Percentiles rank a stretch among this genome's conserved stretches.
phyloP scores from a whole-genome alignment of 2,113 vertebrate species.

The Edolisoma coerulescens region DNA sequence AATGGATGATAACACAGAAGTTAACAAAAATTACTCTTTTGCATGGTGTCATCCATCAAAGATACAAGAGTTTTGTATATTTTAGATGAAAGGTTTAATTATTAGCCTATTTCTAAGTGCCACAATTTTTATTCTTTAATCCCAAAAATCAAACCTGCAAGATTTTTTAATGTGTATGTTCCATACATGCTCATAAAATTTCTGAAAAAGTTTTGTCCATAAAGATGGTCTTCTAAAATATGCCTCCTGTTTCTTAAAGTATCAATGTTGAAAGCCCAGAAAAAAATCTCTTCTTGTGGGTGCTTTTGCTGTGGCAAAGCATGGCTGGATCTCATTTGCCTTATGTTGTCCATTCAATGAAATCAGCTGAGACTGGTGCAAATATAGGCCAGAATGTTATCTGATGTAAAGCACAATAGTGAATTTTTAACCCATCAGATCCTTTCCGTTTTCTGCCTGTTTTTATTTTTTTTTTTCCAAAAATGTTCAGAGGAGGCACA shows the following conservation, averaged over 20 bases:
- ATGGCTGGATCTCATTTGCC: not conserved
- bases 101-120: not conserved
- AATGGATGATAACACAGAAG: not conserved
- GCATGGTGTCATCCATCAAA: not conserved
- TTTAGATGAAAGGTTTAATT: not conserved
- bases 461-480: not conserved
- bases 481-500: not conserved
- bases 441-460: not conserved
- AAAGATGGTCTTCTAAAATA: not conserved
- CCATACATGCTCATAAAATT: not conserved
- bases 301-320: not conserved
- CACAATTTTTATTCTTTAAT: not conserved
- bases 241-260: not conserved
- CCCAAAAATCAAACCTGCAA: not conserved
- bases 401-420: not conserved
- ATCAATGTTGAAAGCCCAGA: not conserved
- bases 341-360: not conserved
- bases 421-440: not conserved
- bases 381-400: not conserved
- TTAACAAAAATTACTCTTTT: not conserved
- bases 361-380: not conserved
- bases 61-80: not conserved
- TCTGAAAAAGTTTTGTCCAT: not conserved
- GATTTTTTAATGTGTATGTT: not conserved
- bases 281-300: not conserved